Conservation (phyloP, 2,113 vertebrate genomes). For the Furnarius figulus region DNA sequence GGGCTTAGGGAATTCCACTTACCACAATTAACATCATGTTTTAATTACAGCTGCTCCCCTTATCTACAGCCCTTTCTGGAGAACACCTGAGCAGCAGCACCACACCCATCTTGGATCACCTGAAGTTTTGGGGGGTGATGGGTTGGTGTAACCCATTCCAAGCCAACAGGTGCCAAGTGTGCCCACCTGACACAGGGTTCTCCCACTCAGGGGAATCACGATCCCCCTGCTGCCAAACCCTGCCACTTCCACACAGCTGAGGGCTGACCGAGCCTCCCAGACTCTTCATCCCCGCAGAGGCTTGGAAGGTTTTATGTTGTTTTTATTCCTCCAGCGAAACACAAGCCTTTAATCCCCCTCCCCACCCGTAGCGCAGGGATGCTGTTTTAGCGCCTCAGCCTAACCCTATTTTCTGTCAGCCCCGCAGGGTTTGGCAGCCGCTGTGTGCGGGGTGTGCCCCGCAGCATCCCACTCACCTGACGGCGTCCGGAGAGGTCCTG, state of each 20-base stretch:
- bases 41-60: neutral
- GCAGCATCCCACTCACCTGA: slow-evolving; percentile 77
- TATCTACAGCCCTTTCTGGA: neutral
- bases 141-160: neutral
- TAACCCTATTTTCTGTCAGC: neutral
- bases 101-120: rapidly evolving
- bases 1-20: neutral
- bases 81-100: neutral
- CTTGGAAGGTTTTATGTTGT: rapidly evolving
- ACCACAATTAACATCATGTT: neutral
- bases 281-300: too few relatives aligned
- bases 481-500: slow-evolving; percentile 81
- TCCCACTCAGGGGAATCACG: neutral
- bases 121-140: too few relatives aligned
- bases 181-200: too few relatives aligned
- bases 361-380: rapidly evolving
- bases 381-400: neutral
- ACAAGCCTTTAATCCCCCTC: neutral
- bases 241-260: rapidly evolving
- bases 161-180: rapidly evolving
- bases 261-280: too few relatives aligned
- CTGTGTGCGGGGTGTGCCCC: rapidly evolving
- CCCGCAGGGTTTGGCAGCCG: too few relatives aligned
- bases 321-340: neutral
- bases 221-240: neutral